Conservation (phyloP, 2,888 invertebrate genomes). For the Melitaea athalia region DNA sequence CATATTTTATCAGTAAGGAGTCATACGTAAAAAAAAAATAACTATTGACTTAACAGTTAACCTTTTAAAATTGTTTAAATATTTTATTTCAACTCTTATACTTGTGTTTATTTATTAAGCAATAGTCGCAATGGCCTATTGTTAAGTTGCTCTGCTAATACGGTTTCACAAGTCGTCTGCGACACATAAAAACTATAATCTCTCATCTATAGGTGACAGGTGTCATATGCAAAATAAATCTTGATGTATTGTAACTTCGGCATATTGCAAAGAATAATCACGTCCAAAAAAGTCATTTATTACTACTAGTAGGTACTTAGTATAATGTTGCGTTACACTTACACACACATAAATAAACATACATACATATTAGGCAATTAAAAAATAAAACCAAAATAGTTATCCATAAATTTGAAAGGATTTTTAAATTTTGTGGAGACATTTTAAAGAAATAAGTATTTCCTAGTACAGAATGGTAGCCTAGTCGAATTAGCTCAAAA, state of each 20-base stretch:
- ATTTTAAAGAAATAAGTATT: no score
- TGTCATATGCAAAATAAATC: constrained; percentile 32
- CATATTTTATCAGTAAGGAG: no score
- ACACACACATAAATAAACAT: neutral
- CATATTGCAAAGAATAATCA: constrained; percentile 4
- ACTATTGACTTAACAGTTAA: no score
- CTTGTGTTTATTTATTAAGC: constrained; percentile 3
- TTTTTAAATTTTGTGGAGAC: no score
- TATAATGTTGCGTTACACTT: neutral
- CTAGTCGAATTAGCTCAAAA: no score
- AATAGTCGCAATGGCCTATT: constrained; percentile 14
- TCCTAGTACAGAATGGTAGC: no score
- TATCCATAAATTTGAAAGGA: no score
- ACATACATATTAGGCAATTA: no score
- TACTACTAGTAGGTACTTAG: neutral
- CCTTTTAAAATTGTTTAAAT: neutral
- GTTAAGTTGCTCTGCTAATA: constrained; percentile 18
- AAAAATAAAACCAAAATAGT: no score
- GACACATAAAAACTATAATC: constrained; percentile 30
- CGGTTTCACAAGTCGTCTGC: constrained; percentile 30
- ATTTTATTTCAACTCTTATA: neutral
- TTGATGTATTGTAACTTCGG: constrained; percentile 23
- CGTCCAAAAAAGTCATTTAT: constrained; percentile 12
- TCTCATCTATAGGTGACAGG: constrained; percentile 31
- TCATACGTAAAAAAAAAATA: neutral